Conservation (phyloP, 1,140 invertebrate species). For the Augochlora pura region DNA sequence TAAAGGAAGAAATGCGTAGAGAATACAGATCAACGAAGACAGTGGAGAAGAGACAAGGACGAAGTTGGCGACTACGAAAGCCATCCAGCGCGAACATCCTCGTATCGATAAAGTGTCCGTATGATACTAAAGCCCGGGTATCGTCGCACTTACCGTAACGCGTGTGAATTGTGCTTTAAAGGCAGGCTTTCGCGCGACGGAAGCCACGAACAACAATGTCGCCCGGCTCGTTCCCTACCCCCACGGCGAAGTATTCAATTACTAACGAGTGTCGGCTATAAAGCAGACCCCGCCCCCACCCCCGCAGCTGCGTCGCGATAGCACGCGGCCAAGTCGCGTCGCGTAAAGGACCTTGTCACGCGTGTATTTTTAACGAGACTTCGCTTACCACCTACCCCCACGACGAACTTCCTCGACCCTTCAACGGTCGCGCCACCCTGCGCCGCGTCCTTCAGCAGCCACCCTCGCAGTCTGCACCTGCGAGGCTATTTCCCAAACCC, state of each 20-base stretch:
- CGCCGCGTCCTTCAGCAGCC: background rate
- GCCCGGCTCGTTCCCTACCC: conserved; percentile 43
- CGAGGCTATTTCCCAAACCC: background rate
- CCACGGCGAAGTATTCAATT: conserved; percentile 59
- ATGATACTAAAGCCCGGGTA: background rate
- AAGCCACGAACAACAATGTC: conserved; percentile 47
- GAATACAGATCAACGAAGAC: too few relatives aligned
- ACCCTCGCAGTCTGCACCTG: conserved; percentile 25
- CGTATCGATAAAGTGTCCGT: too few relatives aligned
- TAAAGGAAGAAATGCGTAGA: too few relatives aligned
- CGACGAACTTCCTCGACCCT: background rate
- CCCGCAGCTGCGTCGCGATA: background rate
- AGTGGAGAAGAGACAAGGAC: too few relatives aligned
- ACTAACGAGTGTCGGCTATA: conserved; percentile 61
- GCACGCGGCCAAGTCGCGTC: conserved; percentile 47
- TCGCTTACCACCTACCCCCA: conserved; percentile 5
- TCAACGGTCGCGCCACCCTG: background rate
- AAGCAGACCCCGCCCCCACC: conserved; percentile 44
- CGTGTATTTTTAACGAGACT: conserved; percentile 65
- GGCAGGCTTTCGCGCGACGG: conserved; percentile 8
- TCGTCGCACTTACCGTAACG: background rate
- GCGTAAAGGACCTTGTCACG: conserved; percentile 61
- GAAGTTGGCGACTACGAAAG: too few relatives aligned
- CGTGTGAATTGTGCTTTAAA: conserved; percentile 32
- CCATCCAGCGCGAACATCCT: too few relatives aligned